Percentiles rank a stretch among this genome's conserved stretches.
phyloP scores from a whole-genome alignment of 1,140 invertebrate species.

The Ooceraea biroi region DNA sequence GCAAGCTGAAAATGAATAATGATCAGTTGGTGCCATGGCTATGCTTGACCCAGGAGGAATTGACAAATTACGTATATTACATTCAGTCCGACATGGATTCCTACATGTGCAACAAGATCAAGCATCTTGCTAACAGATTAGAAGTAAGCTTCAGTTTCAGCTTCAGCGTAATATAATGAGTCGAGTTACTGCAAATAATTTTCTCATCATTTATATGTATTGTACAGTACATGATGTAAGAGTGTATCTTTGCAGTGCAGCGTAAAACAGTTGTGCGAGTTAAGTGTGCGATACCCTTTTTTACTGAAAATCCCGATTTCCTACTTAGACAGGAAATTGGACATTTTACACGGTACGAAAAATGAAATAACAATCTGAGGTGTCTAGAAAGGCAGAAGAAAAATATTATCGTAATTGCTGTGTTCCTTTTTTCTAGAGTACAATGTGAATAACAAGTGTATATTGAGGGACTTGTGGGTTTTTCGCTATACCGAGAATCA shows the following conservation, averaged over 20 bases:
- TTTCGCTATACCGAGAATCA: slow-evolving; percentile 45
- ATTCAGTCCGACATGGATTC: background rate
- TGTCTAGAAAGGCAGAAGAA: background rate
- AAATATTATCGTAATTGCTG: background rate
- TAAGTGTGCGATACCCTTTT: slow-evolving; percentile 25
- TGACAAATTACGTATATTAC: slow-evolving; percentile 21
- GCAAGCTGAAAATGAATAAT: slow-evolving; percentile 32
- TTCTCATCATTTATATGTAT: background rate
- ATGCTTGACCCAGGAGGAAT: slow-evolving; percentile 15
- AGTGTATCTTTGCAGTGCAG: slow-evolving; percentile 25
- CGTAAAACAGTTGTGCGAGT: slow-evolving; percentile 13
- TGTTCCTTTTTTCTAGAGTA: slow-evolving; percentile 18
- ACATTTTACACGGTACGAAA: slow-evolving; percentile 38
- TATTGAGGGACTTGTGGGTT: slow-evolving; percentile 42
- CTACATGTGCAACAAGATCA: slow-evolving; percentile 26
- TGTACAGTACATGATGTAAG: background rate
- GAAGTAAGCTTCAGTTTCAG: no score
- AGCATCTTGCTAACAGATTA: slow-evolving; percentile 42
- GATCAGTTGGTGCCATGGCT: slow-evolving; percentile 40
- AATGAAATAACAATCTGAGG: background rate
- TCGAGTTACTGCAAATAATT: background rate
- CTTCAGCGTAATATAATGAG: slow-evolving; percentile 18
- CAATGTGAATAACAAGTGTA: slow-evolving; percentile 6
- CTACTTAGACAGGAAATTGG: slow-evolving; percentile 29
- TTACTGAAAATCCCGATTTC: slow-evolving; percentile 38